A percentile compares a stretch with the other conserved stretches of the same genome.
Conservation (phyloP, 2,113 vertebrate species). For the Antigone vipio region DNA sequence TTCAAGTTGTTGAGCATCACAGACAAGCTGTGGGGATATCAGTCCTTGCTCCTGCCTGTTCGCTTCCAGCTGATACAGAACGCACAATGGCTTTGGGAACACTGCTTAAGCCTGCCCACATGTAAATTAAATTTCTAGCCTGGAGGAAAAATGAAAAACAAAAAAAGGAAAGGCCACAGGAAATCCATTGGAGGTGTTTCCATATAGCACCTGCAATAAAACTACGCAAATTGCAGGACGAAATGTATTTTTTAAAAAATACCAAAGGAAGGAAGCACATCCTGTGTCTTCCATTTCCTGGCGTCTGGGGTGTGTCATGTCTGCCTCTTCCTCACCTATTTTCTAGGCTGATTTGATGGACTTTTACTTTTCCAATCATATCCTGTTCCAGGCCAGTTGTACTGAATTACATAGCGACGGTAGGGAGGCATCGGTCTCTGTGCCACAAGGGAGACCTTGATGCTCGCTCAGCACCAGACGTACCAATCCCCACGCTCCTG, state of each 20-base stretch:
- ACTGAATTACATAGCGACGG: background rate
- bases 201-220: background rate
- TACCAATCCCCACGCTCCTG: background rate
- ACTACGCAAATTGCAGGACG: accelerated
- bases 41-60: background rate
- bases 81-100: background rate
- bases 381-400: background rate
- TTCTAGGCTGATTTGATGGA: background rate
- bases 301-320: background rate
- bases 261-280: background rate
- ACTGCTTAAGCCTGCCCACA: background rate
- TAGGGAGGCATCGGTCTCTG: background rate
- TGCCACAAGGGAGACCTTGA: background rate
- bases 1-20: background rate
- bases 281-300: background rate
- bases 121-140: background rate
- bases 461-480: background rate
- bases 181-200: background rate
- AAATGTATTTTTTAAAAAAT: background rate
- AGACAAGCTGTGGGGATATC: background rate
- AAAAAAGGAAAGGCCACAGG: background rate
- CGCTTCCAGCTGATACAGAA: background rate
- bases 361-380: background rate
- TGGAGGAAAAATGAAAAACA: background rate
- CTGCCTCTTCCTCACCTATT: background rate